phyloP scores from a whole-genome alignment of 1,140 invertebrate species.

The Paracyclopina nana region DNA sequence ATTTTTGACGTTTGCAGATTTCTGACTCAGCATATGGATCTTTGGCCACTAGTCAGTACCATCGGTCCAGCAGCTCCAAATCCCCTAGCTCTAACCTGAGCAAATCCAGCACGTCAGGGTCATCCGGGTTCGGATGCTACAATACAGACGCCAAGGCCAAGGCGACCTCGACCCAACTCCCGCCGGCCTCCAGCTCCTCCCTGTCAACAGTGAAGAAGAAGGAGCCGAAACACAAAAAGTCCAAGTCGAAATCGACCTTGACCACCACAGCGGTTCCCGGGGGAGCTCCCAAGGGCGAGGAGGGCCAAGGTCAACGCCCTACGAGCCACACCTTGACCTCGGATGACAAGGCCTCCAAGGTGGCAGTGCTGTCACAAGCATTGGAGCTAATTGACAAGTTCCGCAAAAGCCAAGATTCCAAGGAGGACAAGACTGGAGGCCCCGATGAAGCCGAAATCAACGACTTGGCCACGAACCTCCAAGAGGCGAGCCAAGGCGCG shows the following conservation, averaged over 20 bases:
- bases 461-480: conserved; percentile 6
- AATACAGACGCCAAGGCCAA: not conserved
- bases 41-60: not conserved
- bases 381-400: conserved; percentile 6
- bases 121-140: not conserved
- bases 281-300: too few species aligned
- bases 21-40: not conserved
- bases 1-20: too few species aligned
- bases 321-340: not conserved
- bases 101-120: not conserved
- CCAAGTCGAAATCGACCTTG: too few species aligned
- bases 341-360: conserved; percentile 4
- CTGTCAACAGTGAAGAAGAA: too few species aligned
- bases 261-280: too few species aligned
- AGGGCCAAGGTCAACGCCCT: not conserved
- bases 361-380: conserved; percentile 6
- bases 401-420: conserved; percentile 1
- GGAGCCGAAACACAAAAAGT: conserved; percentile 2
- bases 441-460: conserved; percentile 7
- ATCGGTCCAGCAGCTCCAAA: not conserved
- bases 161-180: not conserved
- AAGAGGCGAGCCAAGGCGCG: not conserved
- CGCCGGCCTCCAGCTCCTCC: too few species aligned
- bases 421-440: conserved; percentile 3
- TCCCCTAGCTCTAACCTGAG: not conserved